phyloP scores from a whole-genome alignment of 1,140 invertebrate species.

The Antheraea mylitta region DNA sequence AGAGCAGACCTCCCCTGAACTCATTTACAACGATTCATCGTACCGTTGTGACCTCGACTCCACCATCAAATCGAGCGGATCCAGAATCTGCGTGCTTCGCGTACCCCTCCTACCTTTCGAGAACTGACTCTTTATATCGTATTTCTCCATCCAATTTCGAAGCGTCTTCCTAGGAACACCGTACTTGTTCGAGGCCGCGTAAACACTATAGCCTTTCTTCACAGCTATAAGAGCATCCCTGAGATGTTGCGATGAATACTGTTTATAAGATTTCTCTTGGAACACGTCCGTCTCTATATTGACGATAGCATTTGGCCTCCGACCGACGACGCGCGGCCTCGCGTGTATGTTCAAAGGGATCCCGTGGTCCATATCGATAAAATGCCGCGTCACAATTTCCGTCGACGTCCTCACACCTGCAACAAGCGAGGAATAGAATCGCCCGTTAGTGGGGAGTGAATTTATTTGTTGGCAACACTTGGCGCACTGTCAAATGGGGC shows the following conservation, averaged over 20 bases:
- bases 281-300: slow-evolving; percentile 72
- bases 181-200: slow-evolving; percentile 73
- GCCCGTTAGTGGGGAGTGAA: slow-evolving; percentile 49
- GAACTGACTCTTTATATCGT: slow-evolving; percentile 76
- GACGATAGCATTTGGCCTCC: slow-evolving; percentile 60
- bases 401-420: slow-evolving; percentile 67
- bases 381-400: slow-evolving; percentile 66
- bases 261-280: slow-evolving; percentile 72
- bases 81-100: slow-evolving; percentile 50
- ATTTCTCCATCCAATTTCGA: slow-evolving; percentile 76
- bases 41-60: slow-evolving; percentile 48
- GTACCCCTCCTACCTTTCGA: slow-evolving; percentile 68
- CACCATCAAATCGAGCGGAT: slow-evolving; percentile 58
- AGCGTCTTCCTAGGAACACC: slow-evolving; percentile 73
- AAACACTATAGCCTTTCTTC: slow-evolving; percentile 72
- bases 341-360: slow-evolving; percentile 65
- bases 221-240: slow-evolving; percentile 70
- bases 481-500: slow-evolving; percentile 38
- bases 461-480: slow-evolving; percentile 9
- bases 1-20: not conserved
- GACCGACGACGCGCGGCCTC: slow-evolving; percentile 54
- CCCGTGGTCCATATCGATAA: slow-evolving; percentile 65
- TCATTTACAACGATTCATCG: slow-evolving; percentile 36
- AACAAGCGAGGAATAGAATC: slow-evolving; percentile 73
- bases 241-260: slow-evolving; percentile 71